Evolutionary conservation across 2,113 vertebrate species (phyloP).

Genomic region (Semnopithecus entellus): DNA sequence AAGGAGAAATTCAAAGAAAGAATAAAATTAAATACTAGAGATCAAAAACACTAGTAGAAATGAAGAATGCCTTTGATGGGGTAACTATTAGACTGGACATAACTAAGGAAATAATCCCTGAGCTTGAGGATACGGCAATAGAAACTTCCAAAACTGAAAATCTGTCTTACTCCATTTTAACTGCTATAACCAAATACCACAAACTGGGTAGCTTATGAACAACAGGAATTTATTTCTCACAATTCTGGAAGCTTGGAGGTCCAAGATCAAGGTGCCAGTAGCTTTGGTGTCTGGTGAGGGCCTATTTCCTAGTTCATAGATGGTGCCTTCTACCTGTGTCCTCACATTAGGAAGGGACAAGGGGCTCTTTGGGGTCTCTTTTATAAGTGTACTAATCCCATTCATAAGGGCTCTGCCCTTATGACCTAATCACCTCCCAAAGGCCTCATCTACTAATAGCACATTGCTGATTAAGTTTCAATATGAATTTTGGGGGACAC

Average conservation of each 20-base stretch:
- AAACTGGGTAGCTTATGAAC: neutral
- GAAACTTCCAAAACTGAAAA: neutral
- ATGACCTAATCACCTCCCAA: neutral
- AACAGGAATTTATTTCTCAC: neutral
- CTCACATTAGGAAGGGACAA: neutral
- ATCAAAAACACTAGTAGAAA: neutral
- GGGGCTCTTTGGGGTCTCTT: neutral
- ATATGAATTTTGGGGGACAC: neutral
- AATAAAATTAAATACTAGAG: slow-evolving; percentile 13
- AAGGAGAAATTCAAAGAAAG: neutral
- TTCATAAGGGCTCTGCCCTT: neutral
- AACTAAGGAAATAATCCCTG: slow-evolving; percentile 3
- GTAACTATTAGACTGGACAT: neutral
- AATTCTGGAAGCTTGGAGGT: neutral
- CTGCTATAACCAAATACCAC: neutral
- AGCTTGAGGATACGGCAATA: neutral
- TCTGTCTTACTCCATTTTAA: neutral
- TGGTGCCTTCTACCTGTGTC: neutral
- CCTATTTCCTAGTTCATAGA: neutral
- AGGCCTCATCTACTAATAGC: neutral
- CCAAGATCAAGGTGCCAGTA: neutral
- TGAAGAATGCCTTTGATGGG: neutral
- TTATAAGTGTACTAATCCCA: neutral
- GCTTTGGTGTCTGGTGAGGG: neutral
- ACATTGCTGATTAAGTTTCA: neutral